Evolutionary conservation across 2,888 invertebrate genomes (phyloP).

Genomic region (Muscina levida): DNA sequence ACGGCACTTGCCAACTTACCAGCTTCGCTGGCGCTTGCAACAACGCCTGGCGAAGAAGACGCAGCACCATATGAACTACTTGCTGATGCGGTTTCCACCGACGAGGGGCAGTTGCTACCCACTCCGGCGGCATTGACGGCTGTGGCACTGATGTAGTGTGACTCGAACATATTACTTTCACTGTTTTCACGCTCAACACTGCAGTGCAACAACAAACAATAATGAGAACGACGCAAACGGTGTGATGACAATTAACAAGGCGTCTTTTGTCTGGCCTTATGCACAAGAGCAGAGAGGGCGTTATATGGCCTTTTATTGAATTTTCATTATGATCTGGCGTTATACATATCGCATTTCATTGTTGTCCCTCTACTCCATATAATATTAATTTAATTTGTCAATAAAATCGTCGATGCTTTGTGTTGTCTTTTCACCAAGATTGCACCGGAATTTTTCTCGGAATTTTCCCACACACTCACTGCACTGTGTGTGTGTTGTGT

Average conservation of each 20-base stretch:
- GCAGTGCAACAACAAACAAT: conserved; percentile 6
- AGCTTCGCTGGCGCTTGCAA: conserved; percentile 42
- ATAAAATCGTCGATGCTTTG: background rate
- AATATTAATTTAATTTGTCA: background rate
- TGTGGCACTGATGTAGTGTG: conserved; percentile 66
- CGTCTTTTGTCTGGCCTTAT: conserved; percentile 58
- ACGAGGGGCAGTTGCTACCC: conserved; percentile 10
- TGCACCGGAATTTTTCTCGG: conserved; percentile 27
- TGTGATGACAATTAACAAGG: conserved; percentile 46
- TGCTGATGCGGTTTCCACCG: conserved; percentile 11
- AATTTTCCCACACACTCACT: conserved; percentile 1
- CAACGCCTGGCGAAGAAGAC: conserved; percentile 25
- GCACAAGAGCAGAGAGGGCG: conserved; percentile 50
- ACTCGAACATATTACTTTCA: conserved; percentile 68
- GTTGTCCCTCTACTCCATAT: background rate
- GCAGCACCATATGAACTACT: conserved; percentile 33
- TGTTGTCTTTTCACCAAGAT: conserved; percentile 8
- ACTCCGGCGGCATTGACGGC: conserved; percentile 38
- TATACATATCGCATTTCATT: background rate
- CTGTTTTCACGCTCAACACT: conserved; percentile 44
- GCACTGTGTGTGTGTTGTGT: no score
- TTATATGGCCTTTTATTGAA: conserved; percentile 52
- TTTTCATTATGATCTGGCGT: conserved; percentile 51
- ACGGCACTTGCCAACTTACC: conserved; percentile 29
- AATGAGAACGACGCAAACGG: conserved; percentile 30